Base-by-base conservation (phyloP, 2,888 invertebrate species). In the Lathronympha strigana region DNA sequence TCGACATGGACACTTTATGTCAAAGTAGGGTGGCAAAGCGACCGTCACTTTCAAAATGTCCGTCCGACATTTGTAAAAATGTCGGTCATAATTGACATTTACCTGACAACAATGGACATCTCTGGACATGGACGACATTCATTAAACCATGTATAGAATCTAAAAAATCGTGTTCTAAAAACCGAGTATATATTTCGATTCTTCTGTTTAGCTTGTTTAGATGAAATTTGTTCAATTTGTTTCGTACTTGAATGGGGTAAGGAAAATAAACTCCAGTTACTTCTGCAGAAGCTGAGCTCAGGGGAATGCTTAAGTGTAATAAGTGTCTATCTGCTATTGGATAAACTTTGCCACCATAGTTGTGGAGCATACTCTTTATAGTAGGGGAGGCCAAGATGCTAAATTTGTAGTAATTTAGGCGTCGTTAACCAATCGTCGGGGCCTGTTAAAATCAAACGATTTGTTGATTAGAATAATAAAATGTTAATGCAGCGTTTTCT, bases 331-430 rank as follows among this genome's bases (percentile, higher is more conserved):
- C 31, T 15, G 31, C 28, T 50, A 50, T 50, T 15, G 50, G 50
- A 55, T 38, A 55, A 55, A 11, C 54, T 54, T n/a, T 54, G 53
- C 57, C 45, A 31, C 45, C 57, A 57, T 45, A 43, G 58, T 36
- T 58, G 45, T 31, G 45, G 43, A 17, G 47, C 33, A 21, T 21
- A 33, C n/a, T 8, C 47, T 31, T n/a, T n/a, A n/a, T n/a, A n/a
- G n/a, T n/a, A n/a, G n/a, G n/a, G n/a, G n/a, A n/a, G n/a, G n/a
- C n/a, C n/a, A n/a, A n/a, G n/a, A n/a, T n/a, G n/a, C n/a, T n/a
- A n/a, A n/a, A n/a, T n/a, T n/a, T n/a, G n/a, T n/a, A n/a, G n/a
- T n/a, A n/a, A n/a, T n/a, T n/a, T n/a, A n/a, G n/a, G n/a, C n/a
- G n/a, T n/a, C n/a, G n/a, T n/a, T n/a, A n/a, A n/a, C n/a, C n/a